Evolutionary conservation across 2,888 invertebrate species (phyloP), one percentile per base, ranked within the genome.

Genomic region (Trissolcus brochymenae): DNA sequence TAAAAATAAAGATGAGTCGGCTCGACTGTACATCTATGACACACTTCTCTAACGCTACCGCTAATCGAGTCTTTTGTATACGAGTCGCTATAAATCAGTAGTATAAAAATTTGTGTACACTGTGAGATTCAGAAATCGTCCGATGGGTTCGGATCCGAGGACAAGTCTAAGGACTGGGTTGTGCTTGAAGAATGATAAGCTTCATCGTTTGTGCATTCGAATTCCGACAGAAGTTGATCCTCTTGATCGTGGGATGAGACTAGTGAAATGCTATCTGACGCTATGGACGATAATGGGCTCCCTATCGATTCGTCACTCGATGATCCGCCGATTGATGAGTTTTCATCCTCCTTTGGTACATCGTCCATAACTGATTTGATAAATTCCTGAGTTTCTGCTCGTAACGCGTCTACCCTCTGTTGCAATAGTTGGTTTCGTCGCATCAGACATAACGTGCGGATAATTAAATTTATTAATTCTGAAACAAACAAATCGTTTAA

Each of bases 381-480:
- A 41, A 85, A 86, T 17, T 82, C 82, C 14, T 82, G 82, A 0
- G 85, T 87, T 64, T 87, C 86, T 11, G 78, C 79, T 16, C 82
- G 82, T 43, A 87, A 64, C 0, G 86, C 85, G 29, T 86, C 81
- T 3, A 87, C 82, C n/a, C 81, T 82, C 54, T 82, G 81, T 57
- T 87, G 86, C 14, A 87, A 81, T 25, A 86, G 80, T 50, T 84
- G 81, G 66, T 87, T 87, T 13, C 86, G 81, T 21, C 82, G 82
- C 6, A 85, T 80, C 11, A 87, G 79, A 14, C 82, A 83, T 61
- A 87, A 80, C 4, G 87, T 87, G 35, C 87, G 83, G 1, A 82
- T 73, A 0, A 86, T 80, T 25, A 87, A 85, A 51, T 81, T 83
- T 17, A 86, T 55, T 3, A 87, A 82, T 76, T 82, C 87, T 87